Percentiles rank a stretch among this genome's conserved stretches.
Conservation (phyloP, 1,140 invertebrate genomes). For the Rhizoglyphus robini region DNA sequence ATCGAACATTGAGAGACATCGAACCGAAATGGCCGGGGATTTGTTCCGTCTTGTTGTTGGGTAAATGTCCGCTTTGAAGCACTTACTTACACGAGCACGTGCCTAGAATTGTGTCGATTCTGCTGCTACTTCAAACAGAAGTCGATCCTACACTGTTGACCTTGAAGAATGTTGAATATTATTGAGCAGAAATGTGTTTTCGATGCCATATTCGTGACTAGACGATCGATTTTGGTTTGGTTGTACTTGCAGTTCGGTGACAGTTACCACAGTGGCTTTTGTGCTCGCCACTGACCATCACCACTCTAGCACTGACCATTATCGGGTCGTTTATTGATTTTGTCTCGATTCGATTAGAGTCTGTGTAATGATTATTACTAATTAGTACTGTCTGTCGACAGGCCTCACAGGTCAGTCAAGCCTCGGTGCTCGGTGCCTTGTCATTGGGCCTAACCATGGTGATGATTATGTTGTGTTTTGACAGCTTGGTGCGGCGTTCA, state of each 20-base stretch:
- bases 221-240: not conserved
- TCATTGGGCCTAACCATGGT: not conserved
- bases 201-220: slow-evolving; percentile 4
- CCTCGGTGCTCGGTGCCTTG: not conserved
- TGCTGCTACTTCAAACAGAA: too few species aligned
- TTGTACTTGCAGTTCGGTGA: not conserved
- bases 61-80: too few species aligned
- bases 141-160: too few species aligned
- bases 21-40: too few species aligned
- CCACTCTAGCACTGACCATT: too few species aligned
- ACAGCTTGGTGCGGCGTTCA: not conserved
- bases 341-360: not conserved
- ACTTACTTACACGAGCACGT: too few species aligned
- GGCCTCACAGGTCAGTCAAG: not conserved
- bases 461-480: slow-evolving; percentile 4
- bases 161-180: too few species aligned
- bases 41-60: too few species aligned
- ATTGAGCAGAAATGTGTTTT: too few species aligned
- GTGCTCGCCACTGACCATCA: not conserved
- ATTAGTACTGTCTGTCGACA: not conserved
- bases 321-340: not conserved
- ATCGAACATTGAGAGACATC: too few species aligned
- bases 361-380: slow-evolving; percentile 2
- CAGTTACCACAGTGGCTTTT: not conserved
- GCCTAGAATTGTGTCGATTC: too few species aligned